These are phyloP conservation scores for Gymnoscopelus microlampas DNA, from an alignment of 2,797 vertebrate species.

Conservation along the genomic window DNA sequence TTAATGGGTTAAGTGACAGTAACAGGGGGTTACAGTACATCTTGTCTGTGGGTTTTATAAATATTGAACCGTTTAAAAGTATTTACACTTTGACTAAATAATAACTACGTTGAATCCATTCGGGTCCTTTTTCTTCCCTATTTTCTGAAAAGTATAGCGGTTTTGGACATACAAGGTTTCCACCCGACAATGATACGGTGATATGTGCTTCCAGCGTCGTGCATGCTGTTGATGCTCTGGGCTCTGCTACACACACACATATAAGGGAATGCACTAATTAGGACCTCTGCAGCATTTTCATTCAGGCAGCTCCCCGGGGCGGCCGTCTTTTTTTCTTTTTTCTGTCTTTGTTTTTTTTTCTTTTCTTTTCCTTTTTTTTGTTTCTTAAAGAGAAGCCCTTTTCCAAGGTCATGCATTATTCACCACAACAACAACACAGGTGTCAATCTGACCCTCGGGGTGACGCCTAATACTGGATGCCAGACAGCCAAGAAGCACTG, in stretches of 20 bases:
- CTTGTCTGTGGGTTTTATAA: no score
- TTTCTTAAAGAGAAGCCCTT: constrained; percentile 29
- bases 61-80: no score
- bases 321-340: constrained; percentile 4
- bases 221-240: constrained; percentile 45
- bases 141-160: no score
- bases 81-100: no score
- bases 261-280: constrained; percentile 70
- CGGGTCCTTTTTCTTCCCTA: no score
- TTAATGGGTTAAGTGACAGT: no score
- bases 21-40: no score
- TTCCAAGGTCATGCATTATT: constrained; percentile 73
- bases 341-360: constrained; percentile 59
- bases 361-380: constrained; percentile 44
- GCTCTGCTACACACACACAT: constrained; percentile 21
- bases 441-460: constrained; percentile 64
- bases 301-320: constrained; percentile 51
- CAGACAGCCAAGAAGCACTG: constrained; percentile 10
- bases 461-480: constrained; percentile 22
- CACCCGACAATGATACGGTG: constrained; percentile 7
- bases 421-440: constrained; percentile 54
- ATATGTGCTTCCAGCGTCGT: constrained; percentile 38
- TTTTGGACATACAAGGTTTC: no score
- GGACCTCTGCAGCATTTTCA: constrained; percentile 68
- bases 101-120: no score